phyloP scores from a whole-genome alignment of 2,113 vertebrate species.

The Coptodon bakossiorum region DNA sequence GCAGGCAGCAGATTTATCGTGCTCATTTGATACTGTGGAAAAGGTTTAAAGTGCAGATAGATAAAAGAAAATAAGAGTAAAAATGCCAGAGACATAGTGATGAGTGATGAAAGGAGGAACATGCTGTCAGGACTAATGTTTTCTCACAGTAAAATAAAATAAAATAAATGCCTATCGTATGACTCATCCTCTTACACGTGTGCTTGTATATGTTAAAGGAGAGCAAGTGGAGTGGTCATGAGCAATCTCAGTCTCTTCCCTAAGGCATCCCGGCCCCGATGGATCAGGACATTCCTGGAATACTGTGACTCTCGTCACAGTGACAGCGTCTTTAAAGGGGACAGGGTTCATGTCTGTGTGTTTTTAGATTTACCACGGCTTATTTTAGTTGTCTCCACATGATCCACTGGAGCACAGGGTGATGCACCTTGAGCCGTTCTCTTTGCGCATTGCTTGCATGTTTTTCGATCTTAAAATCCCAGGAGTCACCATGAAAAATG shows the following conservation, averaged over 20 bases:
- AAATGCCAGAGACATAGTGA: not conserved
- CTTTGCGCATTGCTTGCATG: constrained; percentile 19
- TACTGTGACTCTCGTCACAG: constrained; percentile 40
- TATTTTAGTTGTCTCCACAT: constrained; percentile 33
- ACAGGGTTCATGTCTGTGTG: constrained; percentile 25
- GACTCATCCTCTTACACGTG: not conserved
- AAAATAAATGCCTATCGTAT: not conserved
- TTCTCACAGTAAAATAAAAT: not conserved
- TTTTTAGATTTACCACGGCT: constrained; percentile 39
- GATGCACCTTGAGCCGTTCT: constrained; percentile 19
- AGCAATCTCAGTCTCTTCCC: constrained; percentile 27
- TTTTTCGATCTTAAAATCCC: constrained; percentile 44
- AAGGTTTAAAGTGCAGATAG: not conserved
- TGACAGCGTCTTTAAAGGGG: constrained; percentile 4
- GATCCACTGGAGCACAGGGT: not conserved
- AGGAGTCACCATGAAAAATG: constrained; percentile 40
- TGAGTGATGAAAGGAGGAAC: not conserved
- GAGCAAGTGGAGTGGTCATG: not conserved
- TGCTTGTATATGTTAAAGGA: not conserved
- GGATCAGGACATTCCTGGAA: constrained; percentile 44
- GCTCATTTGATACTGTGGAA: not conserved
- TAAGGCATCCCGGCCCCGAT: constrained; percentile 7
- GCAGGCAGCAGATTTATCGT: not conserved
- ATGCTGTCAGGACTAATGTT: not conserved
- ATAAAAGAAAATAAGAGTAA: not conserved